phyloP scores from a whole-genome alignment of 2,888 invertebrate genomes.

The Branchellion lobata region DNA sequence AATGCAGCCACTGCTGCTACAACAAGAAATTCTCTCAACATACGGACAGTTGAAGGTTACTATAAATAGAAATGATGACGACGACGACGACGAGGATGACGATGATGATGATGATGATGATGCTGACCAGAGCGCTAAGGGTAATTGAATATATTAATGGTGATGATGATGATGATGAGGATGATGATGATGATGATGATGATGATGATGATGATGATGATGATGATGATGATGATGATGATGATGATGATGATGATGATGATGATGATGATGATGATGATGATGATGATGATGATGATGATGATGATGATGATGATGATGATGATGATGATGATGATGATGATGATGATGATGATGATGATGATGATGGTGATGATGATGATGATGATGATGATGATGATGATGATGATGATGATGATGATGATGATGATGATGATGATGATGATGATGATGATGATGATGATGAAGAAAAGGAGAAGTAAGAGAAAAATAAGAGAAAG shows the following conservation, averaged over 20 bases:
- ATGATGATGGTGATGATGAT: slow-evolving; percentile 7
- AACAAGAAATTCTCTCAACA: too few relatives aligned
- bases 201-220: slow-evolving; percentile 37
- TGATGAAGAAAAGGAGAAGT: not conserved
- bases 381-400: slow-evolving; percentile 18
- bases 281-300: slow-evolving; percentile 5
- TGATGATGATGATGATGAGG: slow-evolving; percentile 10
- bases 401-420: slow-evolving; percentile 26
- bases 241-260: slow-evolving; percentile 4
- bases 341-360: slow-evolving; percentile 25
- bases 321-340: slow-evolving; percentile 12
- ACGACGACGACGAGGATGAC: slow-evolving; percentile 4
- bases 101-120: slow-evolving; percentile 30
- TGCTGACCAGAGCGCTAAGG: slow-evolving; percentile 8
- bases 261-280: slow-evolving; percentile 7
- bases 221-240: too few relatives aligned
- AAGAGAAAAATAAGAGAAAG: too few relatives aligned
- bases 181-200: slow-evolving; percentile 39
- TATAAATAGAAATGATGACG: slow-evolving; percentile 12
- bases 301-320: slow-evolving; percentile 23
- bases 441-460: slow-evolving; percentile 13
- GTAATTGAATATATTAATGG: slow-evolving; percentile 3
- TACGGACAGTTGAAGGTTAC: not conserved
- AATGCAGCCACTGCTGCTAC: too few relatives aligned
- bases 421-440: slow-evolving; percentile 23